phyloP scores from a whole-genome alignment of 2,113 vertebrate genomes.

The Catharus bicknelli region DNA sequence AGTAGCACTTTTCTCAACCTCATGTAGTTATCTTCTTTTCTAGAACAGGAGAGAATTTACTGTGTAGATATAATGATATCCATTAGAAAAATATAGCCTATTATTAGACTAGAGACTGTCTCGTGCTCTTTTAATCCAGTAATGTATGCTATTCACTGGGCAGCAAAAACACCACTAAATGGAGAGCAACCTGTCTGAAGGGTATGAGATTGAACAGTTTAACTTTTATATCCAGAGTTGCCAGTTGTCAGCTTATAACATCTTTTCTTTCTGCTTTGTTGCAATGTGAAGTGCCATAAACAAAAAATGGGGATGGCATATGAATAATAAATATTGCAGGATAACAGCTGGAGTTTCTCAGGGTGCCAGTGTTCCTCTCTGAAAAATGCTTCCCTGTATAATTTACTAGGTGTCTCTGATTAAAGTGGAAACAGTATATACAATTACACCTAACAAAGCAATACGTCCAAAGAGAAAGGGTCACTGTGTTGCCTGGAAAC shows the following conservation, averaged over 20 bases:
- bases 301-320: background rate
- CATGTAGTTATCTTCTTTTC: background rate
- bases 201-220: background rate
- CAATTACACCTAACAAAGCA: slow-evolving; percentile 37
- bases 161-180: background rate
- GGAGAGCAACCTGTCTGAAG: background rate
- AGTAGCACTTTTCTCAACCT: background rate
- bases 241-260: background rate
- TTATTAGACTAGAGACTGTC: background rate
- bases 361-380: background rate
- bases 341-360: slow-evolving; percentile 49
- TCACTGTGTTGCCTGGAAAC: slow-evolving; percentile 63
- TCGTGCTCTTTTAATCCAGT: background rate
- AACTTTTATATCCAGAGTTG: background rate
- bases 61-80: background rate
- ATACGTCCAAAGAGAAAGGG: slow-evolving; percentile 39
- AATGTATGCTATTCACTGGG: background rate
- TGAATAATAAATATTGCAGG: slow-evolving; percentile 51
- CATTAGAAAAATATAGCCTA: background rate
- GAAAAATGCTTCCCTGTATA: slow-evolving; percentile 31
- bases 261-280: slow-evolving; percentile 20
- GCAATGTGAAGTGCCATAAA: background rate
- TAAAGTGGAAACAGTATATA: background rate
- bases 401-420: slow-evolving; percentile 52
- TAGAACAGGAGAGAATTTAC: background rate